Base-by-base conservation (phyloP, 2,113 vertebrate species). In the Solenodon paradoxus region DNA sequence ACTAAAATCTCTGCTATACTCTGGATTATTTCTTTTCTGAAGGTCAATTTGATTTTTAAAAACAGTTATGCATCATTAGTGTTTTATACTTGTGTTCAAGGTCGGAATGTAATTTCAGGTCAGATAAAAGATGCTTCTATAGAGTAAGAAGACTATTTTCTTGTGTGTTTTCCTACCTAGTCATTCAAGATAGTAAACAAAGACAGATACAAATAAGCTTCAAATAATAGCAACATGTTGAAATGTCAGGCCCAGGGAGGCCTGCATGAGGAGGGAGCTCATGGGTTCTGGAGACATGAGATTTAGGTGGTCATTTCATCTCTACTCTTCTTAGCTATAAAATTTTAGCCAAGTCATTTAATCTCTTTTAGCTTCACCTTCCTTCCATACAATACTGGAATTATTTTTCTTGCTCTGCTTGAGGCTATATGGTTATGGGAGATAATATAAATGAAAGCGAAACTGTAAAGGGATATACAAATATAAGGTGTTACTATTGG, bases 21-120 rank as follows among this genome's bases (percentile, higher is more conserved):
- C 88, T 85, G 35, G 16, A 59, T 72, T 84, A 88, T 45, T 95
- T 96, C 24, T 71, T 57, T 93, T 95, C 19, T 38, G 49, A 82
- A 97, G 61, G 74, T 40, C 28, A 66, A 38, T 78, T 72, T 93
- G 63, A 85, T 55, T 90, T 95, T 96, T 86, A 35, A 95, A 78
- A 84, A 72, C 12, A 93, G 35, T 66, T 84, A 84, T 22, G 47
- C 13, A 84, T 83, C 24, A 80, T 78, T 6, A 88, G 81, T 88
- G 51, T 92, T 66, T 90, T 77, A 82, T 19, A 47, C 9, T 89
- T 94, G 75, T 81, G 61, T 91, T 85, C 85, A 80, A 91, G 30
- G 49, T 72, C 79, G 63, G n/a, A 92, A 42, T 45, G 87, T 79
- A 63, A 74, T 96, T 92, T 97, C 59, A 86, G 40, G 68, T 94